A percentile compares a stretch with the other conserved stretches of the same genome.
Evolutionary conservation across 1,140 invertebrate genomes (phyloP).

Genomic region (Cherax quadricarinatus): DNA sequence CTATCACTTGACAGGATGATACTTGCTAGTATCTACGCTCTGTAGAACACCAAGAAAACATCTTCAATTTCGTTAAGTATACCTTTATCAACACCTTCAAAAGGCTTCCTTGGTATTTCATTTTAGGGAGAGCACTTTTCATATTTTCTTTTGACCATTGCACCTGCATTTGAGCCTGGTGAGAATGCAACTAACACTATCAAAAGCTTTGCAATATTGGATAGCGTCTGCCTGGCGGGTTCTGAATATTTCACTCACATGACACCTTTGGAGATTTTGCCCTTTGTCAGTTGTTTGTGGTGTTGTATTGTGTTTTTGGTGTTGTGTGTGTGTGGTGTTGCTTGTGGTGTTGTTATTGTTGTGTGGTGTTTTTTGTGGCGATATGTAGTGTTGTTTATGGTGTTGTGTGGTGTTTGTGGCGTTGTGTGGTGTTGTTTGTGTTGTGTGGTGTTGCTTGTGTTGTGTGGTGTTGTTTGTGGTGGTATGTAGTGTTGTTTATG

Average conservation of each 20-base stretch:
- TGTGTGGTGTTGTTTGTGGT: too few relatives aligned
- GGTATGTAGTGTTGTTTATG: too few relatives aligned
- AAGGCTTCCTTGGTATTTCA: neutral
- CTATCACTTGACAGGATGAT: too few relatives aligned
- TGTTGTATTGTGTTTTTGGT: neutral
- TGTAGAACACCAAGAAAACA: neutral
- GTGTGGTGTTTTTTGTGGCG: too few relatives aligned
- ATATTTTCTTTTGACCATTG: conserved; percentile 2
- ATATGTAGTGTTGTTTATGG: too few relatives aligned
- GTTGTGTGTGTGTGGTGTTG: too few relatives aligned
- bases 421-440: too few relatives aligned
- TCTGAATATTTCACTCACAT: neutral
- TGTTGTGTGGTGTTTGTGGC: too few relatives aligned
- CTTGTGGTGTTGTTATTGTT: too few relatives aligned
- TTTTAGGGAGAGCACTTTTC: conserved; percentile 4
- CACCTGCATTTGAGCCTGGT: neutral
- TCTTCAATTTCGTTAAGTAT: neutral
- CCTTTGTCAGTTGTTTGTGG: neutral
- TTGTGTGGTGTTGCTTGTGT: too few relatives aligned
- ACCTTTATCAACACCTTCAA: neutral
- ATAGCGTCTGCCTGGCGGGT: conserved; percentile 4
- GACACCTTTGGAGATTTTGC: conserved; percentile 2
- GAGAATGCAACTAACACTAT: conserved; percentile 11
- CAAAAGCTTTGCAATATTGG: conserved; percentile 20
- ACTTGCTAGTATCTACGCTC: neutral